Conservation (phyloP, 1,140 invertebrate genomes). For the Caerostris extrusa region DNA sequence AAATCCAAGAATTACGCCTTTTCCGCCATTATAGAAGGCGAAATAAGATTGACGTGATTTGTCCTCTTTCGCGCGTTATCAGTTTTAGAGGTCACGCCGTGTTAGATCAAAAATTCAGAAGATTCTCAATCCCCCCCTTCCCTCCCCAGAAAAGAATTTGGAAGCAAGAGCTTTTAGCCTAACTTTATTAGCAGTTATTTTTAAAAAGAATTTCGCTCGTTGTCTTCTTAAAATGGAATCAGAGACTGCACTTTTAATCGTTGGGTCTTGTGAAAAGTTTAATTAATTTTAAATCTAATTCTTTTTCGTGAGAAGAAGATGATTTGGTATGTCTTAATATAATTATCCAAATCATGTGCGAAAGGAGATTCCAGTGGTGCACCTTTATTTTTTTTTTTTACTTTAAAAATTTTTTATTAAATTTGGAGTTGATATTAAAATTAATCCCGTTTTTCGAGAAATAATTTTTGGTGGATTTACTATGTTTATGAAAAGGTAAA, state of each 20-base stretch:
- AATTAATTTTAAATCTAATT: slow-evolving; percentile 23
- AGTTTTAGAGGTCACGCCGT: slow-evolving; percentile 35
- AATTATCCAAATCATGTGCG: background rate
- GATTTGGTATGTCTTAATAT: background rate
- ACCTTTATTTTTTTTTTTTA: too few species aligned
- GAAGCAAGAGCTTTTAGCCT: background rate
- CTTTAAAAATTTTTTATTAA: too few species aligned
- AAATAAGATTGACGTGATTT: slow-evolving; percentile 53
- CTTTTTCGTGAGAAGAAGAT: background rate
- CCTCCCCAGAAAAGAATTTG: background rate
- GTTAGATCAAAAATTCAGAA: slow-evolving; percentile 37
- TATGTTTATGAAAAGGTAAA: too few species aligned
- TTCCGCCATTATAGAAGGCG: background rate
- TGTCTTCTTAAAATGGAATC: background rate
- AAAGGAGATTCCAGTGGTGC: too few species aligned
- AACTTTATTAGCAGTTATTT: background rate
- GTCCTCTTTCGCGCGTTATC: background rate
- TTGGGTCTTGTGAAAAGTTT: background rate
- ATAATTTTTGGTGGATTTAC: too few species aligned
- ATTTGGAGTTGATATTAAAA: too few species aligned
- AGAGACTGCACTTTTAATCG: background rate
- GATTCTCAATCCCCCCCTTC: background rate
- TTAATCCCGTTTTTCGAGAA: too few species aligned
- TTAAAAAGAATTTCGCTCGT: background rate
- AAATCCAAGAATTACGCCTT: slow-evolving; percentile 15